Evolutionary conservation across 37 sponge, comb jelly and placozoan genomes (phyloP).

Genomic region (Bolinopsis microptera): DNA sequence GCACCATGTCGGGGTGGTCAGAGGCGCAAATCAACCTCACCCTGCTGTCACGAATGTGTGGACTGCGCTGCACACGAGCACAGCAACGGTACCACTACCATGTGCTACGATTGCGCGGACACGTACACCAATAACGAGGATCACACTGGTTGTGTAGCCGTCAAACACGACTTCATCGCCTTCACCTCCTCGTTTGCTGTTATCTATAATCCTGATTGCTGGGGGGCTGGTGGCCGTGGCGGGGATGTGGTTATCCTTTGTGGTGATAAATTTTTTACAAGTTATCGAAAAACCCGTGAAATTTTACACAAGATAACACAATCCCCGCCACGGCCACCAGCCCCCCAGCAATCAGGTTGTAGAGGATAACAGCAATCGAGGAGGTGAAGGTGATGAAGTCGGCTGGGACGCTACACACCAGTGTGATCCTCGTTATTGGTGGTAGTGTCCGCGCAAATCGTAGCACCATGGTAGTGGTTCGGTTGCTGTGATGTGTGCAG

Average conservation of each 20-base stretch:
- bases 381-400: constrained; percentile 24
- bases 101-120: background rate
- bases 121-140: constrained; percentile 26
- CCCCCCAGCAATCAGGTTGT: background rate
- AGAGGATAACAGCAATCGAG: background rate
- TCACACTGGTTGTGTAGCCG: constrained; percentile 19
- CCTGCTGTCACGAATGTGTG: constrained; percentile 67
- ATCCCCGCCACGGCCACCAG: background rate
- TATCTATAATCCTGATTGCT: background rate
- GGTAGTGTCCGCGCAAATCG: background rate
- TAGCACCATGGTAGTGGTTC: background rate
- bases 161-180: background rate
- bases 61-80: constrained; percentile 7
- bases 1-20: background rate
- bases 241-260: no score
- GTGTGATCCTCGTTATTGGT: constrained; percentile 31
- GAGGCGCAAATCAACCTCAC: background rate
- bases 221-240: background rate
- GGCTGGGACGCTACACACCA: background rate
- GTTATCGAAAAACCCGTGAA: no score
- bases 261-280: no score
- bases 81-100: background rate
- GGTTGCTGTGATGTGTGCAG: background rate
- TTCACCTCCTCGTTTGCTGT: constrained; percentile 31
- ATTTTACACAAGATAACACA: no score